These are phyloP conservation scores for Anthonomus grandis DNA, from an alignment of 1,140 invertebrate genomes.

Conservation along the genomic window DNA sequence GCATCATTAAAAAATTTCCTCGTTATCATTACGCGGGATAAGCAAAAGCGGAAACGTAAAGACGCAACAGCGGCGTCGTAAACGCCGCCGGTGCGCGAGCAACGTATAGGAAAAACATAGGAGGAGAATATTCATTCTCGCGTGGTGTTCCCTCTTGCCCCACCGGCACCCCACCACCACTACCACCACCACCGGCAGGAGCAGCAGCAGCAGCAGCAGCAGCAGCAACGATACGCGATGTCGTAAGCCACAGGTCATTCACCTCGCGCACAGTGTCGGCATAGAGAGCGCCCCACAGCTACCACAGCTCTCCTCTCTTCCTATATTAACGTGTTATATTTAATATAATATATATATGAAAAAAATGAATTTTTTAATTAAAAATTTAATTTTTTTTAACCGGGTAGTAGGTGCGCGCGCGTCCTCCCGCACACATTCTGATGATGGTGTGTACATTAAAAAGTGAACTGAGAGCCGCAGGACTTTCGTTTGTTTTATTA, in stretches of 20 bases:
- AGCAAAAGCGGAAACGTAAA: slow-evolving; percentile 28
- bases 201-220: too few species aligned
- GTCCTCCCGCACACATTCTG: neutral
- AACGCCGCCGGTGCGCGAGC: slow-evolving; percentile 28
- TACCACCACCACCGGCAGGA: too few species aligned
- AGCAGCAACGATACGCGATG: too few species aligned
- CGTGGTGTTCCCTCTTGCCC: slow-evolving; percentile 34
- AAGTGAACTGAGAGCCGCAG: slow-evolving; percentile 15
- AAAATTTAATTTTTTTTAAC: neutral
- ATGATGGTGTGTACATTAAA: slow-evolving; percentile 2
- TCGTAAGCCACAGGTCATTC: slow-evolving; percentile 48
- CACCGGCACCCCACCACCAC: slow-evolving; percentile 30
- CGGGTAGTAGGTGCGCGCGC: neutral
- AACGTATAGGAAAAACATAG: too few species aligned
- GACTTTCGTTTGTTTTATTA: slow-evolving; percentile 15
- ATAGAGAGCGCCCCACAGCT: slow-evolving; percentile 36
- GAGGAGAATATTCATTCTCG: too few species aligned
- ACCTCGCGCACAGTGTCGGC: slow-evolving; percentile 47
- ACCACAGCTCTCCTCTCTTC: slow-evolving; percentile 38
- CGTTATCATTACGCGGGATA: too few species aligned
- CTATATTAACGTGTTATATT: too few species aligned
- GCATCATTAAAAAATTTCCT: too few species aligned
- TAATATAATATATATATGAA: too few species aligned
- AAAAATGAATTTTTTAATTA: too few species aligned
- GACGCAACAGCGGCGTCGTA: slow-evolving; percentile 16